Evolutionary conservation across 2,113 vertebrate genomes (phyloP), one percentile per base, ranked within the genome.

Genomic region (Tupaia chinensis): DNA sequence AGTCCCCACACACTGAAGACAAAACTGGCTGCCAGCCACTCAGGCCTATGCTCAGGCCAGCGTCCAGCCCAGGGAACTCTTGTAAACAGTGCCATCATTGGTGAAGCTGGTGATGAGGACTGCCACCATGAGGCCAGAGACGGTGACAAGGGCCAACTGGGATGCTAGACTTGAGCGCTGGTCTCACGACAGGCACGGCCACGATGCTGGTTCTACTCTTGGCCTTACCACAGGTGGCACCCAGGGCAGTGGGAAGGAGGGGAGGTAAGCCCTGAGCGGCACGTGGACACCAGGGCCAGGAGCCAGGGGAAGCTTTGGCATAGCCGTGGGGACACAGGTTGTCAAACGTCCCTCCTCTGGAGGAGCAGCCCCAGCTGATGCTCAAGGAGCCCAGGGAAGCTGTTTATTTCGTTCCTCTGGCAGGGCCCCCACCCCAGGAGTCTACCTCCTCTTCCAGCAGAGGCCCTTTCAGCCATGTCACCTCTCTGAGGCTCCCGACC

Each of bases 141-240:
- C 99, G 74, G 99, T 99, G 97, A 99, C 99, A 97, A 99, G 99
- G 97, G 98, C 99, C 99, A 25, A 99, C 99, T 0, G 99, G 99
- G 96, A 99, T 99, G 98, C 99, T 99, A 32, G 99, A 99, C 98
- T 99, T 99, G 99, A 99, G 99, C 98, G 99, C 99, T 61, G 99
- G 99, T 98, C 99, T 98, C 99, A 99, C 99, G 98, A 99, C 99
- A 0, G 99, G 99, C 99, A 99, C 99, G 98, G 99, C 99, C 13
- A 99, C 99, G 16, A 99, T 99, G 44, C 99, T 99, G 0, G 99
- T 99, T 79, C 99, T 99, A 1, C 99, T 99, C 98, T 99, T 99
- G 8, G 99, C 99, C 6, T 99, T 99, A 95, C 99, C 99, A 95
- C 99, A 99, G 27, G 99, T 99, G 10, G 99, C 99, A 91, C 99